phyloP scores from a whole-genome alignment of 2,113 vertebrate species.

The Nanorana parkeri region DNA sequence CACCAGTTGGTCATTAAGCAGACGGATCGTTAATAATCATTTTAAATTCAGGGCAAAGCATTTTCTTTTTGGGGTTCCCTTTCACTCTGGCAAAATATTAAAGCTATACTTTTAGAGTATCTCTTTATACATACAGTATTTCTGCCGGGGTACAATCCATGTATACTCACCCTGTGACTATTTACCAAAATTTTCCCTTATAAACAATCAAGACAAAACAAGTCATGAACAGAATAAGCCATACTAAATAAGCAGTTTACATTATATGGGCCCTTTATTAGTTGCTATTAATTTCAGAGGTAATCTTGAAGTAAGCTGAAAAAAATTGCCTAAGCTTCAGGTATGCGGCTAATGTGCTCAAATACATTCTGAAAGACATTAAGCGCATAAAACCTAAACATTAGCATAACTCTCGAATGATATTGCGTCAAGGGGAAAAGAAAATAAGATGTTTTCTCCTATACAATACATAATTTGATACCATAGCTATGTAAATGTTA shows the following conservation, averaged over 20 bases:
- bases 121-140: too few species aligned
- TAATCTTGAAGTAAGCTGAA: conserved; percentile 35
- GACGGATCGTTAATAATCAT: too few species aligned
- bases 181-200: background rate
- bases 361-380: conserved; percentile 35
- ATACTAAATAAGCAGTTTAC: conserved; percentile 11
- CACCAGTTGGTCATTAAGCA: too few species aligned
- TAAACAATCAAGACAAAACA: background rate
- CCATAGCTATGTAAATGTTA: conserved; percentile 20
- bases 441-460: conserved; percentile 22
- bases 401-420: conserved; percentile 25
- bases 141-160: too few species aligned
- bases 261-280: conserved; percentile 15
- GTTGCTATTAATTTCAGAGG: conserved; percentile 32
- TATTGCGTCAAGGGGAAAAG: conserved; percentile 9
- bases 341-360: conserved; percentile 41
- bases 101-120: too few species aligned
- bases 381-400: conserved; percentile 42
- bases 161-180: background rate
- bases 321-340: conserved; percentile 29
- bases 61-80: too few species aligned
- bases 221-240: background rate
- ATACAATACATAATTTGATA: conserved; percentile 18
- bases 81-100: too few species aligned
- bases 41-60: too few species aligned